Evolutionary conservation across 2,888 invertebrate genomes (phyloP).

Genomic region (Caradrina kadenii): DNA sequence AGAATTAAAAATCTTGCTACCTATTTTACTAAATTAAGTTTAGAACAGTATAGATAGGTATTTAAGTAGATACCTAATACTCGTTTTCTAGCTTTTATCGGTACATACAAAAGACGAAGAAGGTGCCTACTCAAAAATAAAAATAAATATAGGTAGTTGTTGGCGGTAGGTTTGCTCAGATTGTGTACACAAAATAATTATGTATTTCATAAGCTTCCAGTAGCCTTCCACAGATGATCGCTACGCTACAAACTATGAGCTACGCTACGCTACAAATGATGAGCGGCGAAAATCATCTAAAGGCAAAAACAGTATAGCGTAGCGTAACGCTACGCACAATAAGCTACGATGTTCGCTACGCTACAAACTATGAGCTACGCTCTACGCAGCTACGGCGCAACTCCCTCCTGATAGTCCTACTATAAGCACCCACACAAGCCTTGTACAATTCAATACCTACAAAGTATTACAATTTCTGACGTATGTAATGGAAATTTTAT

Average conservation of each 20-base stretch:
- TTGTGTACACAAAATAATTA: neutral
- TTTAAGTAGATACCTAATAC: too few species aligned
- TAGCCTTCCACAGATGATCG: neutral
- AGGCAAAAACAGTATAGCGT: neutral
- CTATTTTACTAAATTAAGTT: too few species aligned
- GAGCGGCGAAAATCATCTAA: neutral
- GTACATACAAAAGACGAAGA: too few species aligned
- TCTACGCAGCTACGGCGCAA: slow-evolving; percentile 27
- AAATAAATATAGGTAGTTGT: too few species aligned
- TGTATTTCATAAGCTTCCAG: neutral
- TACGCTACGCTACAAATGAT: slow-evolving; percentile 16
- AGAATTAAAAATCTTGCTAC: too few species aligned
- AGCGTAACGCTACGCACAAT: neutral
- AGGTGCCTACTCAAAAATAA: neutral
- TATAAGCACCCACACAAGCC: slow-evolving; percentile 32
- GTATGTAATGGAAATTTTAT: slow-evolving; percentile 35
- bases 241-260: slow-evolving; percentile 7
- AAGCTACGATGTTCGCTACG: slow-evolving; percentile 29
- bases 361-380: slow-evolving; percentile 25
- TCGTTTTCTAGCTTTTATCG: too few species aligned
- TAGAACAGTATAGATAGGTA: too few species aligned
- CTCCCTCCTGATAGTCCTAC: neutral
- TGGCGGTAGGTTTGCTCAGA: neutral
- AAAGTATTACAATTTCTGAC: slow-evolving; percentile 29
- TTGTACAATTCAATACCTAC: slow-evolving; percentile 29